Evolutionary conservation across 2,113 vertebrate species (phyloP), one percentile per base, ranked within the genome.

Genomic region (Benitochromis conjunctus): DNA sequence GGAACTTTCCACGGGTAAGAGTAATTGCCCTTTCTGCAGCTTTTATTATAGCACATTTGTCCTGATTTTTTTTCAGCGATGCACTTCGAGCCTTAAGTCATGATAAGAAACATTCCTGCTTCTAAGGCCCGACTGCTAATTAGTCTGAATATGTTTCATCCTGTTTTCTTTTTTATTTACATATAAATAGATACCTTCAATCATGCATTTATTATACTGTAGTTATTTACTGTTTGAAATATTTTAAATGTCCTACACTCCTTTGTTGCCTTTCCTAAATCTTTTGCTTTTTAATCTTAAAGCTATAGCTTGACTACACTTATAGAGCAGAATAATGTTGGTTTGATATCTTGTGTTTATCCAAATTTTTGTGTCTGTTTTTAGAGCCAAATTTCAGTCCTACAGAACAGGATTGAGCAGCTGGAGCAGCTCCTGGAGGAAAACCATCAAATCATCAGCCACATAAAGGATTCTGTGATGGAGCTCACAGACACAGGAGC

Each of bases 361-460:
- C 71, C 62, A 86, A 46, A 38, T 56, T 71, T 54, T 24, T 87
- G 10, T 19, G 2, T 80, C 54, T 1, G 48, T 60, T 90, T 92
- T 90, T 93, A 99, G 99, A 99, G 97, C 91, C 98, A 99, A 93
- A 99, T 99, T 91, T 99, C 99, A 1, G 98, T 99, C 90, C 96
- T 99, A 57, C 99, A 99, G 96, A 99, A 98, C 95, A 97, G 98
- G 82, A 99, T 99, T 1, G 98, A 99, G 93, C 99, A 99, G 95
- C 96, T 99, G 94, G 99, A 99, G 81, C 98, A 99, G 96, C 98
- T 99, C 54, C 92, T 99, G 94, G 99, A 99, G 88, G 99, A 99
- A 94, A 99, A 99, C 96, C 99, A 99, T 19, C 98, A 99, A 93
- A 99, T 99, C 94, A 99, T 99, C 95, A 99, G 97, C 95, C 98